These are phyloP conservation scores for Sebastiscus tertius DNA, from an alignment of 2,797 vertebrate genomes.

Conservation along the genomic window DNA sequence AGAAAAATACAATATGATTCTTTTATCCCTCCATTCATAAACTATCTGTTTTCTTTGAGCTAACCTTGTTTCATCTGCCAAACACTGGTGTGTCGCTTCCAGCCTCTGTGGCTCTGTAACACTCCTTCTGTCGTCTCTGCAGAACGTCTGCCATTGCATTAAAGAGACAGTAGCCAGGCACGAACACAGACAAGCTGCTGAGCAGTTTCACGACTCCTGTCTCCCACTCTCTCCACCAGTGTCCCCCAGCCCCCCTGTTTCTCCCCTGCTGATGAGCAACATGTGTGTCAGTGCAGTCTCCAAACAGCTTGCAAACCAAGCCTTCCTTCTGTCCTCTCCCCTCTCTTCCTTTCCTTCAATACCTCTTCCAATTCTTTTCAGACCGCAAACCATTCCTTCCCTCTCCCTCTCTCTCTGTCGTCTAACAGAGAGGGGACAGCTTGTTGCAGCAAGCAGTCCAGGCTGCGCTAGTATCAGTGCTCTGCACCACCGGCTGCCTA, in stretches of 20 bases:
- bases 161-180: conserved; percentile 57
- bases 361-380: conserved; percentile 13
- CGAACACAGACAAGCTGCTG: conserved; percentile 50
- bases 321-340: conserved; percentile 50
- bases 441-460: conserved; percentile 58
- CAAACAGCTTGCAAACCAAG: conserved; percentile 53
- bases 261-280: conserved; percentile 55
- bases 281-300: conserved; percentile 49
- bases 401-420: conserved; percentile 15
- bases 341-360: conserved; percentile 6
- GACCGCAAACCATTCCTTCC: not conserved
- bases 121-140: conserved; percentile 43
- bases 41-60: conserved; percentile 22
- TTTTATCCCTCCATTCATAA: conserved; percentile 24
- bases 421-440: conserved; percentile 45
- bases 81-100: conserved; percentile 28
- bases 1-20: conserved; percentile 1
- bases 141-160: conserved; percentile 54
- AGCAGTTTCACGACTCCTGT: conserved; percentile 33
- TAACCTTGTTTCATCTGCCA: conserved; percentile 47
- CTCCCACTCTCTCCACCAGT: conserved; percentile 4
- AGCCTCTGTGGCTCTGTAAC: conserved; percentile 28
- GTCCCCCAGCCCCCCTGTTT: not conserved
- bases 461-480: conserved; percentile 42
- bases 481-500: conserved; percentile 56